Evolutionary conservation across 1,140 invertebrate species (phyloP), one percentile per base, ranked within the genome.

Genomic region (Leptinotarsa undecemlineata): DNA sequence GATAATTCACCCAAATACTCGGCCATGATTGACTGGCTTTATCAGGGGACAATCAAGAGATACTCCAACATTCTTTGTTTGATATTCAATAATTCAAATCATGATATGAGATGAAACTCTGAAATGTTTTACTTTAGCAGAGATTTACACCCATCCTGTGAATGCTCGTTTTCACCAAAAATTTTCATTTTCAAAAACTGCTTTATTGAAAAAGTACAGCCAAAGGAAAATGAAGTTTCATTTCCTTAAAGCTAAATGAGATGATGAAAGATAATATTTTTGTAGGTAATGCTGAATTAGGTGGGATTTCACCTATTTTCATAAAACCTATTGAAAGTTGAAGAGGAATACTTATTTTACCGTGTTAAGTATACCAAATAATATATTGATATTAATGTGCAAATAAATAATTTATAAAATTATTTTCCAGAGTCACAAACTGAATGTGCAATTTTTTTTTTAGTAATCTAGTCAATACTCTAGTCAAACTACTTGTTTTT

Each of bases 391-490:
- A 57, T 57, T 15, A 57, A n/a, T n/a, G 51, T 57, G 15, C 51
- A 57, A 57, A 57, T 19, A n/a, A 57, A 15, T 19, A 57, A 57
- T 57, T 57, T 57, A 19, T 19, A 15, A 19, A n/a, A 57, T 5
- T n/a, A 57, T 17, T 57, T 57, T 57, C n/a, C 51, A 17, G 8
- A 57, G n/a, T 17, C 51, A 57, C 51, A n/a, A 68, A 26, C 33
- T 26, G 20, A 68, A 23, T 68, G 21, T 68, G 67, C 42, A 68
- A 68, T 68, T 68, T 68, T 68, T 68, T 42, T 14, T 19, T 68
- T 47, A 8, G 8, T 51, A 64, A 21, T 64, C 20, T 51, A 23
- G 11, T 42, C 33, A 48, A 48, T 68, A 68, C 17, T 68, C 67
- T 68, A 68, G 67, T 68, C 42, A 17, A 23, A 68, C n/a, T n/a